Evolutionary conservation across 2,797 vertebrate genomes (phyloP).

Genomic region (Huso huso): DNA sequence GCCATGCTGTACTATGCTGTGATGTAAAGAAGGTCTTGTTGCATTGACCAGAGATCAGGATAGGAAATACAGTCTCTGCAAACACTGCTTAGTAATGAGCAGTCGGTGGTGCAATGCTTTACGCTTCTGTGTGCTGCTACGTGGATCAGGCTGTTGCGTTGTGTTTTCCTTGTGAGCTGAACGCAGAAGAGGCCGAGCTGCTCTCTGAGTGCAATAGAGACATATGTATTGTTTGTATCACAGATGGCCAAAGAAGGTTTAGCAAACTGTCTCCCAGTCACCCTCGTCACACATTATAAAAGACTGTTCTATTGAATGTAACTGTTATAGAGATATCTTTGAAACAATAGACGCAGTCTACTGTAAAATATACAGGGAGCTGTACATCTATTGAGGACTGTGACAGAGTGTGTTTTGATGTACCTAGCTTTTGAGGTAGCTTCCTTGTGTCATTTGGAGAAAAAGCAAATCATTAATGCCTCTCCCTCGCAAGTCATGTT

Average conservation of each 20-base stretch:
- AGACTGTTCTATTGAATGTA: neutral
- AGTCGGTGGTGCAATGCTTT: neutral
- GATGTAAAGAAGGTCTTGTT: too few species aligned
- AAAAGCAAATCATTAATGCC: neutral
- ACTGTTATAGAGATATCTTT: neutral
- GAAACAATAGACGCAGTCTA: neutral
- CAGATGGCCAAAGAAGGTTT: neutral
- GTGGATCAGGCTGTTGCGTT: neutral
- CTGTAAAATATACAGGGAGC: neutral
- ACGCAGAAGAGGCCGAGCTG: neutral
- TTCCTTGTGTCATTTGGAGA: neutral
- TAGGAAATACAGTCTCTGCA: constrained; percentile 59
- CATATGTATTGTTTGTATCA: neutral
- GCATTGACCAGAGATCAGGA: constrained; percentile 49
- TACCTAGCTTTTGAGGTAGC: neutral
- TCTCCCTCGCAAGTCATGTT: neutral
- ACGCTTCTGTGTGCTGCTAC: neutral
- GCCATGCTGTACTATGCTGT: too few species aligned
- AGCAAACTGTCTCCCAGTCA: neutral
- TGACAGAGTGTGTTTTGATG: neutral
- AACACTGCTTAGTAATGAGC: constrained; percentile 19
- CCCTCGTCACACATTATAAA: neutral
- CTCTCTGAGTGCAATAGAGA: neutral
- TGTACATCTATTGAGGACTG: neutral
- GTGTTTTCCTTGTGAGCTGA: neutral